phyloP scores from a whole-genome alignment of 2,888 invertebrate genomes.

The Campopleginae sp. region DNA sequence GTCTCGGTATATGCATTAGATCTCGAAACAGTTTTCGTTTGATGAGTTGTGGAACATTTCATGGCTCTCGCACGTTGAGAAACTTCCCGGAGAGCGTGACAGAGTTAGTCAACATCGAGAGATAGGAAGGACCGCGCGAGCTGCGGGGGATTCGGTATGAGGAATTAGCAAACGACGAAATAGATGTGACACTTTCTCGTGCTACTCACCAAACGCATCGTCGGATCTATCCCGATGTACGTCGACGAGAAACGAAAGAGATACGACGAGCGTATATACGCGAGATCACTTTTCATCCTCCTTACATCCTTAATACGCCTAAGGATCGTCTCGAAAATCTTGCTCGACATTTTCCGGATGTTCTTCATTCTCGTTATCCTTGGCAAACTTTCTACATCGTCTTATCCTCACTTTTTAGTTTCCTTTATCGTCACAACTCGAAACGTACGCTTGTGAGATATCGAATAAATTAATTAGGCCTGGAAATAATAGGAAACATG shows the following conservation, averaged over 20 bases:
- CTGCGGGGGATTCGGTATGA: slow-evolving; percentile 2
- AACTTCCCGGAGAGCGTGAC: background rate
- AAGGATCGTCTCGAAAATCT: background rate
- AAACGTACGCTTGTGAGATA: too few species aligned
- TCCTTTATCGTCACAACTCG: too few species aligned
- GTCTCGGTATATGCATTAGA: slow-evolving; percentile 3
- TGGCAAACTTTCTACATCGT: background rate
- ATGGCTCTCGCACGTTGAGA: background rate
- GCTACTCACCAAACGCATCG: background rate
- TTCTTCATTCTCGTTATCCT: background rate
- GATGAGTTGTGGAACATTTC: slow-evolving; percentile 14
- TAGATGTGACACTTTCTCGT: slow-evolving; percentile 13
- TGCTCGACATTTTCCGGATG: background rate
- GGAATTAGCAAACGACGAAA: slow-evolving; percentile 42
- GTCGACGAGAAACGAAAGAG: background rate
- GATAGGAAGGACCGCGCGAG: background rate
- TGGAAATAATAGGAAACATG: too few species aligned
- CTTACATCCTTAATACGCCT: background rate
- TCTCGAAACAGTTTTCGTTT: slow-evolving; percentile 19
- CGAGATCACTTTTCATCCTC: background rate
- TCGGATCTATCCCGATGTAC: background rate
- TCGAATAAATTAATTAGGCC: too few species aligned
- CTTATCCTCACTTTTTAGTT: background rate
- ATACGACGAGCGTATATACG: background rate
- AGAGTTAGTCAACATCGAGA: background rate